Percentiles rank a stretch among this genome's conserved stretches.
Conservation (phyloP, 2,113 vertebrate genomes). For the Hemichromis elongatus region DNA sequence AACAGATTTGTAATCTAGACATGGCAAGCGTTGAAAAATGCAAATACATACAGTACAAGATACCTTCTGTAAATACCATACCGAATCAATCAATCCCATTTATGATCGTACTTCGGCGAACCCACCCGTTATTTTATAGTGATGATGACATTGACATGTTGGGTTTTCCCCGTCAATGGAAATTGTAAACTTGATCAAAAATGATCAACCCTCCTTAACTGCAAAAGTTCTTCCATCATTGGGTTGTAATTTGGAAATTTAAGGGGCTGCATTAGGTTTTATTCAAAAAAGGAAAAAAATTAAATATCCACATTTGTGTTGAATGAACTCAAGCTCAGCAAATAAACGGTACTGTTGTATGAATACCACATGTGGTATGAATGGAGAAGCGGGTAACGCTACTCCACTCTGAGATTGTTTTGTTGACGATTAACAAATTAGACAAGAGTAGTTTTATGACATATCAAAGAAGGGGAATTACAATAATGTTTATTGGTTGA, state of each 20-base stretch:
- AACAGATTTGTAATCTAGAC: slow-evolving; percentile 34
- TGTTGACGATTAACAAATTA: not conserved
- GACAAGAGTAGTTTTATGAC: not conserved
- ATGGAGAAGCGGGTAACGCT: not conserved
- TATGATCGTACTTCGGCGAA: not conserved
- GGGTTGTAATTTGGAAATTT: not conserved
- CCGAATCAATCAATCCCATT: slow-evolving; percentile 8
- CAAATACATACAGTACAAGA: slow-evolving; percentile 38
- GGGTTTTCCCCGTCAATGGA: not conserved
- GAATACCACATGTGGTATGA: no score
- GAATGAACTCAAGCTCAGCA: not conserved
- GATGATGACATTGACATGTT: not conserved
- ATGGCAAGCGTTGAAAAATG: slow-evolving; percentile 17
- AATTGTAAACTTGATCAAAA: slow-evolving; percentile 14
- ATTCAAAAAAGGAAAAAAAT: not conserved
- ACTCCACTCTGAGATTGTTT: not conserved
- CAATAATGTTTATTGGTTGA: slow-evolving; percentile 5
- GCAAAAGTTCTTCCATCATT: not conserved
- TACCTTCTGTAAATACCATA: slow-evolving; percentile 29
- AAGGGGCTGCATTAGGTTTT: not conserved
- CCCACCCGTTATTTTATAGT: not conserved
- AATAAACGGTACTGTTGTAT: not conserved
- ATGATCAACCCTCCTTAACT: not conserved
- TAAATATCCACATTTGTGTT: not conserved
- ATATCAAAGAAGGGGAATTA: not conserved